phyloP scores from a whole-genome alignment of 2,797 vertebrate genomes.

The Lepilemur ruficaudatus region DNA sequence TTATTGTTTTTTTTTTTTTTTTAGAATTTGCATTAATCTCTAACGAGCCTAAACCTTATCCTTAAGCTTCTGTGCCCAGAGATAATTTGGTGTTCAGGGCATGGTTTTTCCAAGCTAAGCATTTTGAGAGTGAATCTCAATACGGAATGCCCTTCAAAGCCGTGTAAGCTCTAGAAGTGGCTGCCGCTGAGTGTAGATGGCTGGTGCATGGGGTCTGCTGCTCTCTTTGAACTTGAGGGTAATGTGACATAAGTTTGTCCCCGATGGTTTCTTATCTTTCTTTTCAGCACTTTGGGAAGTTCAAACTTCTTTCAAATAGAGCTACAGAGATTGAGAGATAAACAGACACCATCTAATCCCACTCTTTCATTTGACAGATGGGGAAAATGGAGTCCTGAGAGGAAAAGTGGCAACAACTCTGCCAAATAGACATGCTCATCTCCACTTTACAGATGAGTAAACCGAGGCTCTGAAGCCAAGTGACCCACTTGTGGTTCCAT shows the following conservation, averaged over 20 bases:
- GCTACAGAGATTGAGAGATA: neutral
- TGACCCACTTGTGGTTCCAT: neutral
- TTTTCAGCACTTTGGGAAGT: neutral
- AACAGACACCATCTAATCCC: neutral
- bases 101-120: constrained; percentile 52
- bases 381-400: neutral
- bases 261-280: neutral
- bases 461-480: neutral
- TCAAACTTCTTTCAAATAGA: neutral
- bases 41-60: constrained; percentile 28
- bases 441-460: neutral
- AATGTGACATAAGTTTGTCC: neutral
- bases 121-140: constrained; percentile 53
- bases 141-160: neutral
- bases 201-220: fast-evolving
- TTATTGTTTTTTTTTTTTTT: neutral
- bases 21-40: constrained; percentile 44
- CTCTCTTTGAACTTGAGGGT: neutral
- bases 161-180: neutral
- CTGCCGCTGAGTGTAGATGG: neutral
- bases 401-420: neutral
- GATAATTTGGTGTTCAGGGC: constrained; percentile 50
- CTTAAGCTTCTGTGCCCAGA: constrained; percentile 37
- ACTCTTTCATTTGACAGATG: neutral
- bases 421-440: neutral